Conservation (phyloP, 2,888 invertebrate species). For the Leptarthrus brevirostris region DNA sequence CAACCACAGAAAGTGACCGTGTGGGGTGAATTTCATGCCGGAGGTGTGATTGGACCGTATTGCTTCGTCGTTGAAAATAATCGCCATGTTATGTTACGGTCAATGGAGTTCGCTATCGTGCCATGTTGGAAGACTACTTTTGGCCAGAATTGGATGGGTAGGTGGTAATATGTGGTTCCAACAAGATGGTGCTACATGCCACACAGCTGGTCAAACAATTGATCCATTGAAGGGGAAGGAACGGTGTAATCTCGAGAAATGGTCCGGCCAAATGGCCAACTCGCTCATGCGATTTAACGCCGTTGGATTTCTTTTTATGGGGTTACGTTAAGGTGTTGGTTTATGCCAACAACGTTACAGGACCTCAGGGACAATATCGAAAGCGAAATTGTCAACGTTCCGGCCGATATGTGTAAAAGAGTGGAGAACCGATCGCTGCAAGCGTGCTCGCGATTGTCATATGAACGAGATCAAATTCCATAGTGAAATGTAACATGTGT, state of each 20-base stretch:
- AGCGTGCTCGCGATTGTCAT: not conserved
- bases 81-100: conserved; percentile 46
- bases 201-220: conserved; percentile 18
- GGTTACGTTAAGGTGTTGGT: conserved; percentile 4
- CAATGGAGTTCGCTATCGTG: conserved; percentile 44
- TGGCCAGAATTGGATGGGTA: conserved; percentile 44
- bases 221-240: conserved; percentile 6
- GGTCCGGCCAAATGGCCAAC: conserved; percentile 7
- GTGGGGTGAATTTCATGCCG: not conserved
- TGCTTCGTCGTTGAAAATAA: conserved; percentile 37
- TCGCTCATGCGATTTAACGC: conserved; percentile 29
- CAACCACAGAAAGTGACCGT: conserved; percentile 24
- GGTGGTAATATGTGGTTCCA: conserved; percentile 46
- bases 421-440: conserved; percentile 42
- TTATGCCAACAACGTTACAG: conserved; percentile 15
- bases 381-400: conserved; percentile 39
- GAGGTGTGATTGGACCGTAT: not conserved
- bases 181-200: conserved; percentile 49
- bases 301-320: conserved; percentile 27
- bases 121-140: conserved; percentile 24
- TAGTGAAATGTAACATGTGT: conserved; percentile 42
- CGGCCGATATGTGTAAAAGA: conserved; percentile 34
- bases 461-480: conserved; percentile 8
- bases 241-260: conserved; percentile 20
- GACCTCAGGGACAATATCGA: conserved; percentile 17